A percentile compares a stretch with the other conserved stretches of the same genome.
phyloP scores from a whole-genome alignment of 1,140 invertebrate genomes.

The Heliconius eleuchia region DNA sequence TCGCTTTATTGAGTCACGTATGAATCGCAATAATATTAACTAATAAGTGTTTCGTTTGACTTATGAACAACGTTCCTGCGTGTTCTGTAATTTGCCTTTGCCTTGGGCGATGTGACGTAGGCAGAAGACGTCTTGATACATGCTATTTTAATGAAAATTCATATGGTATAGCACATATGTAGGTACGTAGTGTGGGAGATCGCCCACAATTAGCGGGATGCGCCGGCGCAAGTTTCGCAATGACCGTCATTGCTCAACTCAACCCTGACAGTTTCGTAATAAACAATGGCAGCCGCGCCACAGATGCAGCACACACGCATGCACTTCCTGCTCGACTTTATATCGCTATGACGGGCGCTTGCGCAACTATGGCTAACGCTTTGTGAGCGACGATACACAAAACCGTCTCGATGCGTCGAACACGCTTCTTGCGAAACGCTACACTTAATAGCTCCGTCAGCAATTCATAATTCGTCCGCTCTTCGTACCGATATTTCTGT shows the following conservation, averaged over 20 bases:
- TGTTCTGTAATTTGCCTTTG: constrained; percentile 28
- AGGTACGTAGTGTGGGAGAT: constrained; percentile 55
- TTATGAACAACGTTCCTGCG: constrained; percentile 19
- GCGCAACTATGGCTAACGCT: constrained; percentile 64
- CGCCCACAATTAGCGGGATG: constrained; percentile 75
- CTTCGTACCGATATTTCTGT: constrained; percentile 48
- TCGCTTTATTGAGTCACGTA: constrained; percentile 53
- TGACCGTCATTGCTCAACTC: constrained; percentile 70
- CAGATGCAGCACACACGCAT: constrained; percentile 78
- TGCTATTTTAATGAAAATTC: background rate
- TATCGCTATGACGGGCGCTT: constrained; percentile 68
- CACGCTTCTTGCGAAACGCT: constrained; percentile 57
- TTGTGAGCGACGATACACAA: constrained; percentile 57
- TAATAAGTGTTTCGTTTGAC: constrained; percentile 43
- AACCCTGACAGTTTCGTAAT: constrained; percentile 79
- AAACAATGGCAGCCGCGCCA: constrained; percentile 71
- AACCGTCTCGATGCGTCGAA: constrained; percentile 57
- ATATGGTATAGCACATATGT: background rate
- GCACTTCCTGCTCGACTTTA: constrained; percentile 78
- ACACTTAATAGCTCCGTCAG: constrained; percentile 52
- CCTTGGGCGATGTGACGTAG: constrained; percentile 24
- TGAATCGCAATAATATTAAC: constrained; percentile 48
- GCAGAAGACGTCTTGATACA: background rate
- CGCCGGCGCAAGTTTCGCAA: constrained; percentile 66
- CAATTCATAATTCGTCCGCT: constrained; percentile 50